phyloP scores from a whole-genome alignment of 1,140 invertebrate species.

The Paraescarpia echinospica region DNA sequence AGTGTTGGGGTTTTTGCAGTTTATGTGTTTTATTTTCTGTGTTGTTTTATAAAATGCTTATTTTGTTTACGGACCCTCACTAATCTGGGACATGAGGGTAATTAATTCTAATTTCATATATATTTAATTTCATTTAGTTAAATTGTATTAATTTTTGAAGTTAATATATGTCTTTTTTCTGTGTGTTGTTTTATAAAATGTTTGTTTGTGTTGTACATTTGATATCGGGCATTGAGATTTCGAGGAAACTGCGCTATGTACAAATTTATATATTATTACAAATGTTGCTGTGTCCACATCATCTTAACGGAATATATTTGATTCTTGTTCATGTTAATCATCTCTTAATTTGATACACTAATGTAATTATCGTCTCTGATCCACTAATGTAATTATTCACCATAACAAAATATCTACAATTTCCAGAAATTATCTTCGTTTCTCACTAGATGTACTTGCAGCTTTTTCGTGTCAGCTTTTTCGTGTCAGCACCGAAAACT shows the following conservation, averaged over 20 bases:
- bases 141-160: too few relatives aligned
- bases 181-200: too few relatives aligned
- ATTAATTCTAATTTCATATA: slow-evolving; percentile 10
- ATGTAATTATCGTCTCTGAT: not conserved
- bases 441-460: too few relatives aligned
- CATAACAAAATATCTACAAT: not conserved
- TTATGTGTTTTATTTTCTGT: too few relatives aligned
- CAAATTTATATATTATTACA: too few relatives aligned
- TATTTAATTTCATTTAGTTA: not conserved
- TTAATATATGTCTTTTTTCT: too few relatives aligned
- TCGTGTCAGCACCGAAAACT: not conserved
- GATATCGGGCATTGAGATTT: too few relatives aligned
- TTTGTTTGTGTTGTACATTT: too few relatives aligned
- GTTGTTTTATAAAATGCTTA: too few relatives aligned
- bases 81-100: slow-evolving; percentile 59
- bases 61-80: slow-evolving; percentile 54
- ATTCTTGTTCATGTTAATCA: not conserved
- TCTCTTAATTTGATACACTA: not conserved
- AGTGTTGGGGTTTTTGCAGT: too few relatives aligned
- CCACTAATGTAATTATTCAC: not conserved
- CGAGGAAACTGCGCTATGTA: too few relatives aligned
- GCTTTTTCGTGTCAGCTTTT: not conserved
- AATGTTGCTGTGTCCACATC: too few relatives aligned
- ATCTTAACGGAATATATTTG: not conserved
- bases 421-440: not conserved